Base-by-base conservation (phyloP, 1,140 invertebrate genomes). In the Venturia canescens region DNA sequence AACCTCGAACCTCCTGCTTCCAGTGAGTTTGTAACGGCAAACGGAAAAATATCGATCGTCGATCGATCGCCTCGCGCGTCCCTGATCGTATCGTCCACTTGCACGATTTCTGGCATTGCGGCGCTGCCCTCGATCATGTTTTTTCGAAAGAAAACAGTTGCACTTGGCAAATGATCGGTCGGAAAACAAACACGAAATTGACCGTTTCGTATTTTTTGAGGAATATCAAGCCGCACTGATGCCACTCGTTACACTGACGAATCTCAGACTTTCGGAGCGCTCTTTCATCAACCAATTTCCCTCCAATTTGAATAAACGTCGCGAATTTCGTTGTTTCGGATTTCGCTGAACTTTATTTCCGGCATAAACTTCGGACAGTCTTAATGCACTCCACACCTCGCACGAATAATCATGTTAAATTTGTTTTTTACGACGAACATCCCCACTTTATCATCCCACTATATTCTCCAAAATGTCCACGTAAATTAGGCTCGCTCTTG, bases 21-120 rank as follows among this genome's bases (percentile, higher is more conserved):
- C 23, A 69, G 15, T 18, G 38, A 23, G 63, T 13, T 69, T 6
- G 71, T 53, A 11, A 70, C 72, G 7, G 23, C 71, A 60, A 70
- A 70, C 3, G 77, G 27, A 77, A 82, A 63, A 50, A 38, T 34
- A 27, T 79, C 78, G 72, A 76, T 82, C 63, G 78, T 77, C 38
- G 78, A 78, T 44, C 67, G 66, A 78, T 83, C 72, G 3, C 70
- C 67, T 6, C 53, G 57, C 23, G 38, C 16, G 18, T 38, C 21
- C 15, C 48, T 38, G 70, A 38, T 70, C 78, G 57, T 31, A 15
- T 34, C 18, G 13, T 53, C 74, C 26, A 76, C 11, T 60, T 29
- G 16, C 74, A 34, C 1, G n/a, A 63, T 34, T 77, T 77, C 57
- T 57, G 72, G 53, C 50, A 76, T 53, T 7, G 72, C 29, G 5